Base-by-base conservation (phyloP, 1,140 invertebrate species). In the Holotrichia oblita region DNA sequence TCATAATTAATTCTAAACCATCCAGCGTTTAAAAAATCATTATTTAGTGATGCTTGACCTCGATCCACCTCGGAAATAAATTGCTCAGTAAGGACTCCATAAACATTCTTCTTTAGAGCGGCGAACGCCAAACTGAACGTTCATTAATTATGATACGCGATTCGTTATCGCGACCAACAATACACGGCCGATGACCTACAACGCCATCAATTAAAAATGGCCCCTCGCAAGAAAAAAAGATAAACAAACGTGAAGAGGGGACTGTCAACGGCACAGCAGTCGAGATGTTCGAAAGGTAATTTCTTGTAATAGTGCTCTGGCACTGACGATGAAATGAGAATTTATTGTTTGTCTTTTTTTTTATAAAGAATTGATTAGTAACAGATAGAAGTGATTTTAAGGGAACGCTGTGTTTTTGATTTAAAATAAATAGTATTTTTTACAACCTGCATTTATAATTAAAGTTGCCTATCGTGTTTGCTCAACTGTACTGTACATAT, bases 101-200 rank as follows among this genome's bases (percentile, higher is more conserved):
- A 55, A 55, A 55, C 48, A 55, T 17, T 55, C 48, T 55, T n/a
- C 3, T 34, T 55, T 55, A 14, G 48, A n/a, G 48, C 48, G 6
- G 48, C 48, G 48, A 55, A 55, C 48, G 48, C 48, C 6, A 14
- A 14, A n/a, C 14, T 17, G 48, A 55, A 17, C 48, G 48, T 55
- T 55, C 48, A 55, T 55, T 55, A 55, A 55, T 55, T 55, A 55
- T 55, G 48, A 55, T 55, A 55, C 48, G 48, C 48, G 48, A 55
- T 55, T 55, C 48, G 48, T 55, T 55, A 55, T 55, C 48, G n/a
- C 48, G 48, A 17, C 48, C 48, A 55, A 55, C 48, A 55, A 55
- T 55, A 17, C 48, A 55, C 48, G 48, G 48, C 14, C 12, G 48
- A 55, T 55, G 48, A 55, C 48, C 48, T 17, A 17, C 48, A 17